Conservation (phyloP, 2,113 vertebrate species). For the Raja brachyura region DNA sequence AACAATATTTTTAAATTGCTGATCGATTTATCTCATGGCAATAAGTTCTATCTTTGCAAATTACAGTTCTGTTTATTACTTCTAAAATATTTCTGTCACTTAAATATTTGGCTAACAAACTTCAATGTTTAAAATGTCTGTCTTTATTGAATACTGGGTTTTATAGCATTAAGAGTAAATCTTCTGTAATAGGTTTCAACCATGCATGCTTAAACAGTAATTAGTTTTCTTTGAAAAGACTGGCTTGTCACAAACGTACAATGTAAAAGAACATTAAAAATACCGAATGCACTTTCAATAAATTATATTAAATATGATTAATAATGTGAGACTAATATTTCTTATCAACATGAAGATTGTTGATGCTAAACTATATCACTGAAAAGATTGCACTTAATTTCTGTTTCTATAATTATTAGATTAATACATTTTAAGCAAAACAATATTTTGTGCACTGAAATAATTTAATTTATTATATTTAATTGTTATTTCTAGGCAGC, state of each 20-base stretch:
- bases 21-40: not conserved
- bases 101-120: not conserved
- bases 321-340: not conserved
- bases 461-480: not conserved
- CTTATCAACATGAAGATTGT: not conserved
- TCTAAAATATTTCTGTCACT: not conserved
- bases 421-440: not conserved
- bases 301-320: not conserved
- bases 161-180: not conserved
- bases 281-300: not conserved
- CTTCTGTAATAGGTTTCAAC: not conserved
- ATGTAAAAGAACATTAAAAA: not conserved
- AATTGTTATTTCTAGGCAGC: not conserved
- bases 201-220: not conserved
- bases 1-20: not conserved
- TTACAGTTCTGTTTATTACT: not conserved
- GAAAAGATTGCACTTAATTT: not conserved
- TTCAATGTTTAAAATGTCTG: not conserved
- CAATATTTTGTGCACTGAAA: not conserved
- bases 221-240: not conserved
- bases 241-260: not conserved
- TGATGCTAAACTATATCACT: not conserved
- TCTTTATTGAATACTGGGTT: not conserved
- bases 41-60: not conserved
- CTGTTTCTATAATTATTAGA: not conserved